Conservation (phyloP, 2,888 invertebrate genomes). For the Corbicula japonica region DNA sequence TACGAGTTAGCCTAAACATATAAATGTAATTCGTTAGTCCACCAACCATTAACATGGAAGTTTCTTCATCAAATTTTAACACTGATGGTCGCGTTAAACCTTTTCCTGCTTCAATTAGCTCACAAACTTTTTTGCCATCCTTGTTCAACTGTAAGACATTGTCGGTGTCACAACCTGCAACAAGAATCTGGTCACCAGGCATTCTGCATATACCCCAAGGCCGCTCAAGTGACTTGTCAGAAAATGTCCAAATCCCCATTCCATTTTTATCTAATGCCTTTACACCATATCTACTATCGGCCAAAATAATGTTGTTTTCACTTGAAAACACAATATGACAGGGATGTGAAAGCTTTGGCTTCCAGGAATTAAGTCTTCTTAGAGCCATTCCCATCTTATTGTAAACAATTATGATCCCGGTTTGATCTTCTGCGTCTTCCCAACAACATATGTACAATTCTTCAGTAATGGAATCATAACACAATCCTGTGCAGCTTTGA, state of each 20-base stretch:
- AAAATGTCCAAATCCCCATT: neutral
- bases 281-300: neutral
- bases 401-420: too few species aligned
- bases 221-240: neutral
- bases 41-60: neutral
- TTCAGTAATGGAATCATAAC: too few species aligned
- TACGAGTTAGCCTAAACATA: too few species aligned
- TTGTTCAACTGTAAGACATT: neutral
- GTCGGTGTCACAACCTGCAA: neutral
- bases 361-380: too few species aligned
- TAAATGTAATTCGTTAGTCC: neutral
- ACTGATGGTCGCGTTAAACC: neutral
- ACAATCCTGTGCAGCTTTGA: too few species aligned
- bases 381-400: too few species aligned
- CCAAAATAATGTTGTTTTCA: too few species aligned
- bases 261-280: neutral
- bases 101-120: neutral
- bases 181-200: neutral
- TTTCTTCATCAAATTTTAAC: neutral
- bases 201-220: neutral
- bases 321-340: too few species aligned
- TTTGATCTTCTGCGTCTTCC: too few species aligned
- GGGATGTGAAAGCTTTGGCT: too few species aligned
- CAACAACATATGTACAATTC: too few species aligned
- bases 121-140: neutral